Conservation (phyloP, 30 jellyfish, hydroid and myxozoan genomes). For the Phacellophora camtschatica region DNA sequence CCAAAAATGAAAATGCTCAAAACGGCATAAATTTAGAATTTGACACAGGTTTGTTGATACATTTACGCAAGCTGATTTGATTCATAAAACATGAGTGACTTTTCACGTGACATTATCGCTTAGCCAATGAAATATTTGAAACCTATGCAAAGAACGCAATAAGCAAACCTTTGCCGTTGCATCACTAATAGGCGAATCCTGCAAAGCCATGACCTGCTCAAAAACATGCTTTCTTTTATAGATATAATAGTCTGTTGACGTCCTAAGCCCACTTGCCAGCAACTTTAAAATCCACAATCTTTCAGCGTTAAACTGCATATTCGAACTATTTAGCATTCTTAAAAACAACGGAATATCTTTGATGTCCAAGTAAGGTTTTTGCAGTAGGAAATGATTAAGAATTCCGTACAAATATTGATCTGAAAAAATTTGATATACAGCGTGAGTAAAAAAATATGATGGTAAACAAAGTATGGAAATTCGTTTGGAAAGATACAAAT, state of each 20-base stretch:
- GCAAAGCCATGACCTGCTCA: constrained; percentile 52
- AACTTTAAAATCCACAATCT: constrained; percentile 75
- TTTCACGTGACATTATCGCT: too few species aligned
- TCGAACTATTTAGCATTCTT: constrained; percentile 63
- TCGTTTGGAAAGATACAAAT: too few species aligned
- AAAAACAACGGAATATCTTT: constrained; percentile 60
- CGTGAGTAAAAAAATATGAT: background rate
- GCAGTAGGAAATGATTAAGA: constrained; percentile 58
- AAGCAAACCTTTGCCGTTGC: constrained; percentile 54
- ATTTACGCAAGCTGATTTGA: too few species aligned
- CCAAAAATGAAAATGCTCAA: too few species aligned
- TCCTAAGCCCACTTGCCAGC: constrained; percentile 64
- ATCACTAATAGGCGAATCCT: constrained; percentile 65
- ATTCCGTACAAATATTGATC: constrained; percentile 75
- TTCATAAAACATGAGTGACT: too few species aligned
- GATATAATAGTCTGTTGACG: constrained; percentile 63
- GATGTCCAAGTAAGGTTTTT: constrained; percentile 48
- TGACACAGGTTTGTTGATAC: too few species aligned
- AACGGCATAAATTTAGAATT: too few species aligned
- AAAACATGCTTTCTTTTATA: constrained; percentile 76
- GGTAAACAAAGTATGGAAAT: background rate
- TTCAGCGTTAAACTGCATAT: constrained; percentile 36
- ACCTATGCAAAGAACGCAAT: background rate
- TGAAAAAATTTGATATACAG: too few species aligned
- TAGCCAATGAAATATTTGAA: too few species aligned